phyloP scores from a whole-genome alignment of 2,113 vertebrate genomes.

The Sylvietta virens region DNA sequence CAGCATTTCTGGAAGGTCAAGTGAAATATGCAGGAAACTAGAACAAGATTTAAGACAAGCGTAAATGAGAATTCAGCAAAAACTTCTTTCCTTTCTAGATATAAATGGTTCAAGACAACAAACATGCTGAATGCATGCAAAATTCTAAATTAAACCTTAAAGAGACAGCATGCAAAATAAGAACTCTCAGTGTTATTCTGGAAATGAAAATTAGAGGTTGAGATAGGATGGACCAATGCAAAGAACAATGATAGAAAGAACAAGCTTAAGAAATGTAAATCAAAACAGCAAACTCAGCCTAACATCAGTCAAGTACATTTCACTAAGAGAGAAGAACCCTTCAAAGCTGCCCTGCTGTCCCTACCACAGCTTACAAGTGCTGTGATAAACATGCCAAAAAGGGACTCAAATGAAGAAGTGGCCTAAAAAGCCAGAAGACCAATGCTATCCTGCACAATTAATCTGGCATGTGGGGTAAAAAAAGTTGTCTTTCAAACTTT shows the following conservation, averaged over 20 bases:
- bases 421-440: background rate
- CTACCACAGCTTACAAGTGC: background rate
- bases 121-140: constrained; percentile 17
- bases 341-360: background rate
- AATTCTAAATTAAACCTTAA: background rate
- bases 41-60: constrained; percentile 24
- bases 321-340: background rate
- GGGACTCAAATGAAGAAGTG: background rate
- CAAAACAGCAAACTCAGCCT: background rate
- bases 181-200: background rate
- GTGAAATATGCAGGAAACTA: constrained; percentile 37
- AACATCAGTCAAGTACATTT: background rate
- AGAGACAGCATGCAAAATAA: background rate
- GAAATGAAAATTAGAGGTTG: constrained; percentile 7
- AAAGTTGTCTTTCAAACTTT: background rate
- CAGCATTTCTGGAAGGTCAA: constrained; percentile 24
- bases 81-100: constrained; percentile 41
- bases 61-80: constrained; percentile 45
- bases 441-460: background rate
- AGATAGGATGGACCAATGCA: background rate
- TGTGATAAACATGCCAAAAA: background rate
- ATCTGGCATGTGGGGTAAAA: background rate
- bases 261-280: background rate
- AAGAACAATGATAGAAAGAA: background rate
- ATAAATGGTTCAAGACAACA: constrained; percentile 30